A percentile compares a stretch with the other conserved stretches of the same genome.
These are phyloP conservation scores for Chesias legatella DNA, from an alignment of 2,888 invertebrate species.

Conservation along the genomic window DNA sequence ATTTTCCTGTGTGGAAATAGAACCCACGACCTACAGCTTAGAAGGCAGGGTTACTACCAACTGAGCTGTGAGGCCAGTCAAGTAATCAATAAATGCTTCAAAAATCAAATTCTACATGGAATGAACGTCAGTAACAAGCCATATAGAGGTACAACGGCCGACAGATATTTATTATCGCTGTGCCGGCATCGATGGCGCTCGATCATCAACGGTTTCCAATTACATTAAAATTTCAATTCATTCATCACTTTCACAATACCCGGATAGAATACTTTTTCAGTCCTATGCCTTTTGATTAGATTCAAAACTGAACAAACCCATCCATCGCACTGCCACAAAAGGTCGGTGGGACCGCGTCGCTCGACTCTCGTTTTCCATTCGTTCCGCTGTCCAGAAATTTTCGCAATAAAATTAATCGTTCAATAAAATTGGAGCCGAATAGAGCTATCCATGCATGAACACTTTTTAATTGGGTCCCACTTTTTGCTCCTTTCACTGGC, in stretches of 20 bases:
- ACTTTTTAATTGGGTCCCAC: constrained; percentile 76
- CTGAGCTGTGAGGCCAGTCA: too few species aligned
- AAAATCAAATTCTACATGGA: constrained; percentile 17
- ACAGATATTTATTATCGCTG: constrained; percentile 38
- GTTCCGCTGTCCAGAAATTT: constrained; percentile 77
- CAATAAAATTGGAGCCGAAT: constrained; percentile 75
- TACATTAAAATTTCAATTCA: constrained; percentile 65
- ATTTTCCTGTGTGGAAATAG: too few species aligned
- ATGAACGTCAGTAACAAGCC: constrained; percentile 25
- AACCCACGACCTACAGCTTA: too few species aligned
- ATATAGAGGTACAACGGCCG: constrained; percentile 33
- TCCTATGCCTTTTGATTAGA: constrained; percentile 65
- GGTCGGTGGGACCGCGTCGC: constrained; percentile 54
- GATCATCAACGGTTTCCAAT: constrained; percentile 55
- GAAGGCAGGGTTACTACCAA: too few species aligned
- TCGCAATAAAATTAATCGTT: constrained; percentile 79
- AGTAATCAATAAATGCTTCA: not conserved
- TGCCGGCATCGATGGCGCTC: constrained; percentile 35
- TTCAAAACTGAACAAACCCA: constrained; percentile 57
- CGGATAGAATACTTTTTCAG: constrained; percentile 45
- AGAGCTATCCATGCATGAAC: constrained; percentile 74
- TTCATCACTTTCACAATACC: constrained; percentile 53
- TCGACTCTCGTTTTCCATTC: constrained; percentile 65
- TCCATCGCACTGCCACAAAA: constrained; percentile 69
- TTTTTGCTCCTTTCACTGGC: constrained; percentile 65